phyloP scores from a whole-genome alignment of 2,888 invertebrate species.

The Celastrina argiolus region DNA sequence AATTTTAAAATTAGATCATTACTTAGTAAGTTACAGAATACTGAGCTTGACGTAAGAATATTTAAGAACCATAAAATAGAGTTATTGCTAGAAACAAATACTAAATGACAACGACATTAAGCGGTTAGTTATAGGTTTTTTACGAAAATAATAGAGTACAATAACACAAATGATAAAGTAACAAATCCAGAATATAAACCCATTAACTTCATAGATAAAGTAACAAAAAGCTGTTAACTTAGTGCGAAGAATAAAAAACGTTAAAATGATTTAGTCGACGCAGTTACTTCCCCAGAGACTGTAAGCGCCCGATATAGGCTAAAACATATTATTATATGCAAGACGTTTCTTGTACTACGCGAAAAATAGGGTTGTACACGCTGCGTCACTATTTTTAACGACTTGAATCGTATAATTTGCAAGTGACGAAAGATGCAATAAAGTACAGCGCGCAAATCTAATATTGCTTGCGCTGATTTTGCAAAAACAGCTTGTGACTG shows the following conservation, averaged over 20 bases:
- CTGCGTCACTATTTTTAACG: conserved; percentile 19
- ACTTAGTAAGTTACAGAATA: not conserved
- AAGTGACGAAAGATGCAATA: conserved; percentile 6
- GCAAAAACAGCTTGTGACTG: not conserved
- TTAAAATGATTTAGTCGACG: conserved; percentile 17
- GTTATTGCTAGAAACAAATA: not conserved
- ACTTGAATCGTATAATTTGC: conserved; percentile 15
- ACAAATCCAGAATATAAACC: not conserved
- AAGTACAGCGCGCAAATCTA: conserved; percentile 1
- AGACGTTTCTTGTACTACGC: conserved; percentile 77
- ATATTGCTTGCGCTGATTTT: not conserved
- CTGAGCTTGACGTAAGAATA: not conserved
- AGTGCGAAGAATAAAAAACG: conserved; percentile 2
- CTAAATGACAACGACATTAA: not conserved
- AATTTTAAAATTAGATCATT: not conserved
- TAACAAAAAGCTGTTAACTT: not conserved
- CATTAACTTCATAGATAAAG: not conserved
- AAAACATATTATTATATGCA: conserved; percentile 79
- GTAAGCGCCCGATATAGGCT: conserved; percentile 72
- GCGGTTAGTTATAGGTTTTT: not conserved
- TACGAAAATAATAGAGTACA: too few species aligned
- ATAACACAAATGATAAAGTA: too few species aligned
- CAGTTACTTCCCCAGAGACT: conserved; percentile 24
- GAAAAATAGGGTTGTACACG: conserved; percentile 61
- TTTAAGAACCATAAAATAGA: not conserved